These are phyloP conservation scores for Babylonia areolata DNA, from an alignment of 1,140 invertebrate species.

Conservation along the genomic window DNA sequence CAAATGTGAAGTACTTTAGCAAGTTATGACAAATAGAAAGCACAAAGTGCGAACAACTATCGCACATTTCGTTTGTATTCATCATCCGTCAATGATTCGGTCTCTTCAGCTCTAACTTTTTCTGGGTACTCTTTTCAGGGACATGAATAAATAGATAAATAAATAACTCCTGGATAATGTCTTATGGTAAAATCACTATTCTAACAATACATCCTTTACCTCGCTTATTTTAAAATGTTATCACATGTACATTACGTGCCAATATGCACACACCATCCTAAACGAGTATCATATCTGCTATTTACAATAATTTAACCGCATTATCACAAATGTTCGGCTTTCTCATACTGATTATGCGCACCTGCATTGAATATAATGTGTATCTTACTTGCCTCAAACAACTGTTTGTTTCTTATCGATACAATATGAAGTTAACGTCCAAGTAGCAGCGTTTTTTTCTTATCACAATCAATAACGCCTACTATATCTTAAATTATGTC, in stretches of 20 bases:
- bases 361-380: background rate
- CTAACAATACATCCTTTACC: background rate
- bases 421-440: background rate
- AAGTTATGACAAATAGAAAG: too few relatives aligned
- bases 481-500: background rate
- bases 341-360: background rate
- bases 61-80: too few relatives aligned
- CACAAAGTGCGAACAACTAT: too few relatives aligned
- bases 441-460: background rate
- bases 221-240: background rate
- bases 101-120: too few relatives aligned
- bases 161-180: background rate
- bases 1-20: too few relatives aligned
- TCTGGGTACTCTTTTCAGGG: too few relatives aligned
- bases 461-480: background rate
- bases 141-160: too few relatives aligned
- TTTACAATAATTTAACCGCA: background rate
- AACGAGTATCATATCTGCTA: background rate
- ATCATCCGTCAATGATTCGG: too few relatives aligned
- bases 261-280: background rate
- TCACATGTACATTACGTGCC: background rate
- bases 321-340: background rate
- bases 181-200: background rate
- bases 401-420: background rate
- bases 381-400: background rate